A percentile compares a stretch with the other conserved stretches of the same genome.
phyloP scores from a whole-genome alignment of 2,888 invertebrate genomes.

The Callimorpha dominula region DNA sequence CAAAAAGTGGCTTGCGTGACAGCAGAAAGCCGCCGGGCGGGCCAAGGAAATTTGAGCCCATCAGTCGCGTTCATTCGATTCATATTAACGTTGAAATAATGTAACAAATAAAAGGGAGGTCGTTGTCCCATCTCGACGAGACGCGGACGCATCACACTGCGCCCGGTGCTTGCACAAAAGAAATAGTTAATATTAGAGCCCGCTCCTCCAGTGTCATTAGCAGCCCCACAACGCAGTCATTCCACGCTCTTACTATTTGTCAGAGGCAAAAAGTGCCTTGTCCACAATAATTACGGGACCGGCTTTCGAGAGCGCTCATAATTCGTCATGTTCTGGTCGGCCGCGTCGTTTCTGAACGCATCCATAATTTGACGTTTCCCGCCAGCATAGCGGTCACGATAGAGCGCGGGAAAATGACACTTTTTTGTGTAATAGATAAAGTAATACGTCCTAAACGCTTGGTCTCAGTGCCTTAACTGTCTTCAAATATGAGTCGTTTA shows the following conservation, averaged over 20 bases:
- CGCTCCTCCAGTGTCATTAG: slow-evolving; percentile 83
- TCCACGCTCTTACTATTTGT: slow-evolving; percentile 85
- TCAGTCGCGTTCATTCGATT: slow-evolving; percentile 80
- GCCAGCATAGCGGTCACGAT: slow-evolving; percentile 66
- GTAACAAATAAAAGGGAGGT: slow-evolving; percentile 82
- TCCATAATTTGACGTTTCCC: slow-evolving; percentile 85
- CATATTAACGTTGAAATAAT: slow-evolving; percentile 82
- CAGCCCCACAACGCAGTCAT: slow-evolving; percentile 82
- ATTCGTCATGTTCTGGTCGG: slow-evolving; percentile 87
- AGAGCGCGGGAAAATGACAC: slow-evolving; percentile 70
- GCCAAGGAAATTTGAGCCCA: slow-evolving; percentile 80
- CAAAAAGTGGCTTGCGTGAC: slow-evolving; percentile 78
- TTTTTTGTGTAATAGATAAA: slow-evolving; percentile 17
- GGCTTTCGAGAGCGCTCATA: slow-evolving; percentile 82
- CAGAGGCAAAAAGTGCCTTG: slow-evolving; percentile 85
- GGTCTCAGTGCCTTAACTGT: not conserved
- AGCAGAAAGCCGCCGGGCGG: slow-evolving; percentile 67
- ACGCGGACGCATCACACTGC: slow-evolving; percentile 73
- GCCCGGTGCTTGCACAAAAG: slow-evolving; percentile 81
- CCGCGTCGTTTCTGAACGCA: slow-evolving; percentile 81
- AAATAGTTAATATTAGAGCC: slow-evolving; percentile 85
- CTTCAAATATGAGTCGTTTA: not conserved
- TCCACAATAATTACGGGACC: slow-evolving; percentile 86
- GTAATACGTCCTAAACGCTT: not conserved
- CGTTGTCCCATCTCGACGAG: slow-evolving; percentile 75